Evolutionary conservation across 2,888 invertebrate genomes (phyloP), one percentile per base, ranked within the genome.

Genomic region (Calliphora vomitoria): DNA sequence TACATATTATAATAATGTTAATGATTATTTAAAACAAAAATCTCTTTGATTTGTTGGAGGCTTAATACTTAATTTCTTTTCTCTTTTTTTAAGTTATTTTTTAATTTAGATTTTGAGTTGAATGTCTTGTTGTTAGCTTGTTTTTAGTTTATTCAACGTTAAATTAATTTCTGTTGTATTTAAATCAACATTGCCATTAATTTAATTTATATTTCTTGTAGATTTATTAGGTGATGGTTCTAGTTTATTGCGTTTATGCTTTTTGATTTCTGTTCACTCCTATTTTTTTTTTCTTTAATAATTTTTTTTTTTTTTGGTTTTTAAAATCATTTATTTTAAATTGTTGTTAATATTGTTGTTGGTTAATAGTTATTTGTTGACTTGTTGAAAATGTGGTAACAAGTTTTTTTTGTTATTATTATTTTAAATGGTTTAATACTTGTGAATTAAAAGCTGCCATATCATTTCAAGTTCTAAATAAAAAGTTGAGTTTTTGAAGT

Each of bases 191-290:
- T 41, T 20, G 38, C 8, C 50, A 81, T 81, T 81, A 71, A 81
- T 62, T 81, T 60, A 38, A 60, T 15, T 60, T 60, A 50, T 71
- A 38, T 38, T 31, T 72, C 5, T 64, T 50, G 13, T 47, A 85
- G 82, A 89, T 89, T 88, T 89, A 89, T 89, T 82, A 80, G 75
- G 85, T 86, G 88, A 88, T 88, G 79, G 75, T 80, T 82, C 68
- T 76, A 66, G 79, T 82, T 87, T 81, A 81, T 76, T 66, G 66
- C 69, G 47, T 68, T 81, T 72, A 47, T 72, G 50, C 35, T 35
- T 25, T 60, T 55, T 66, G 38, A 68, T 58, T 66, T 66, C 35
- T 47, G 31, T 55, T 71, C 41, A 55, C 83, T 71, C 47, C 64
- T 41, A 20, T 64, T 62, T 74, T 74, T 58, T 15, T 41, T 66